phyloP scores from a whole-genome alignment of 2,113 vertebrate genomes.

The Rhegmatorhina hoffmannsi region DNA sequence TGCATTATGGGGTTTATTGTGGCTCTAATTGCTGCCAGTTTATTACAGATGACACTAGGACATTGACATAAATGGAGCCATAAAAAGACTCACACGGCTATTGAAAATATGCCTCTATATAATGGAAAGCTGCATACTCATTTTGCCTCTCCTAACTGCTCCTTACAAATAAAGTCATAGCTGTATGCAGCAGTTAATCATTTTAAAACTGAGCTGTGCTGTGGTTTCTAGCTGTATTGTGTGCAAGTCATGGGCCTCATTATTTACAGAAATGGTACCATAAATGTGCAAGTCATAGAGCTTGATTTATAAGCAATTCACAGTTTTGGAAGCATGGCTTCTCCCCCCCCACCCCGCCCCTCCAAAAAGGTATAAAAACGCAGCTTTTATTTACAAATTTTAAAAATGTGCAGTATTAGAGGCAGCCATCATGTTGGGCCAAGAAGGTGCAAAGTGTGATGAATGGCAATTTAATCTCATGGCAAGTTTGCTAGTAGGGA shows the following conservation, averaged over 20 bases:
- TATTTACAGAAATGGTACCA: constrained; percentile 85
- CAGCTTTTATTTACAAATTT: constrained; percentile 26
- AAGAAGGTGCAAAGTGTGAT: constrained; percentile 16
- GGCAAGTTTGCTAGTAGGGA: background rate
- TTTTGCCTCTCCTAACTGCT: constrained; percentile 88
- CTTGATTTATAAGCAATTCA: constrained; percentile 86
- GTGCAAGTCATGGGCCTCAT: constrained; percentile 83
- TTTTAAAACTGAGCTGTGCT: constrained; percentile 87
- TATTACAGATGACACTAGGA: constrained; percentile 93
- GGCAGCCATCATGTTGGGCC: background rate
- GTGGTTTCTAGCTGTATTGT: constrained; percentile 83
- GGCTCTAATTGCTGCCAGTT: constrained; percentile 93
- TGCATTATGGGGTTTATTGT: constrained; percentile 93
- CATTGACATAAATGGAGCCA: constrained; percentile 92
- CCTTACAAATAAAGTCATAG: constrained; percentile 88
- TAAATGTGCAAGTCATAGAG: constrained; percentile 82
- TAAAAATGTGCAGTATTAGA: background rate
- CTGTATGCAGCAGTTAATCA: constrained; percentile 85
- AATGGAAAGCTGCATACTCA: constrained; percentile 87
- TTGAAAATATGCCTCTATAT: constrained; percentile 89
- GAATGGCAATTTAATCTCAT: background rate
- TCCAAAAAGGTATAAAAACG: background rate
- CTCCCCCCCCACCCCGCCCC: background rate
- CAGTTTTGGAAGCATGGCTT: constrained; percentile 75
- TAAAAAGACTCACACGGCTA: constrained; percentile 89